Percentiles rank a stretch among this genome's conserved stretches.
Evolutionary conservation across 2,113 vertebrate species (phyloP).

Genomic region (Vulpes lagopus): DNA sequence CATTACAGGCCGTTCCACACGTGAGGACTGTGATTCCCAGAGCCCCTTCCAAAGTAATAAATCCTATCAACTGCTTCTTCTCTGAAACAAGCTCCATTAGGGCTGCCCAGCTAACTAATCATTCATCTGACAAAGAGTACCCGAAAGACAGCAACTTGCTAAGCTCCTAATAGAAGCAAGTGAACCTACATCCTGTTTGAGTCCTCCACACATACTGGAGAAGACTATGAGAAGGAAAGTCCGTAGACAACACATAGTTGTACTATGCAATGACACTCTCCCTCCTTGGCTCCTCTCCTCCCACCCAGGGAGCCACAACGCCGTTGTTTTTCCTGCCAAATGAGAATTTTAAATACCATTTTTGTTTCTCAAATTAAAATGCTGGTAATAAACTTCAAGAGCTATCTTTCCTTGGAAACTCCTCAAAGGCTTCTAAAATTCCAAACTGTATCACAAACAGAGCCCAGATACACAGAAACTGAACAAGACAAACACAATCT

Average conservation of each 20-base stretch:
- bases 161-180: background rate
- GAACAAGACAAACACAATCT: slow-evolving; percentile 2
- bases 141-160: background rate
- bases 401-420: background rate
- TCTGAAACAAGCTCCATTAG: background rate
- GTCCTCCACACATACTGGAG: background rate
- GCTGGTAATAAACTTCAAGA: slow-evolving; percentile 40
- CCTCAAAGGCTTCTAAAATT: slow-evolving; percentile 17
- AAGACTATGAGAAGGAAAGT: background rate
- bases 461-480: background rate
- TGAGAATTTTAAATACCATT: background rate
- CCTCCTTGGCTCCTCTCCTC: background rate
- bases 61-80: background rate
- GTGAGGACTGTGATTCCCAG: background rate
- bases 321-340: background rate
- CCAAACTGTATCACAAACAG: background rate
- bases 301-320: background rate
- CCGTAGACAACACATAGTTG: fast-evolving
- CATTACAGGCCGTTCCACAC: background rate
- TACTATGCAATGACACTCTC: background rate
- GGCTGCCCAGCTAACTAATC: background rate
- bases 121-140: background rate
- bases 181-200: background rate
- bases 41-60: background rate
- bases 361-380: slow-evolving; percentile 56